A percentile compares a stretch with the other conserved stretches of the same genome.
These are phyloP conservation scores for Pelosia muscerda DNA, from an alignment of 2,888 invertebrate genomes.

Conservation along the genomic window DNA sequence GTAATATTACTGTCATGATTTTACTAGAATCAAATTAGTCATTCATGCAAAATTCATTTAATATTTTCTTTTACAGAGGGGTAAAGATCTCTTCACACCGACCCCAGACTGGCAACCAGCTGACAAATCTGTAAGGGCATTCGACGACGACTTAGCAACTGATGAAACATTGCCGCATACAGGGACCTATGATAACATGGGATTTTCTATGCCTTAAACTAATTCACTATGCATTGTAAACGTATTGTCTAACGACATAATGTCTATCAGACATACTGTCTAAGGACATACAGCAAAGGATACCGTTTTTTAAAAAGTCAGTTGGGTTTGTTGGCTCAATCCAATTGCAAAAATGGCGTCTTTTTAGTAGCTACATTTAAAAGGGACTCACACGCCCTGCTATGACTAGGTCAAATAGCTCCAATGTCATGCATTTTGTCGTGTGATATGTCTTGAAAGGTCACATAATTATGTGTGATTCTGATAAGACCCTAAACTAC, in stretches of 20 bases:
- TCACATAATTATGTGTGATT: background rate
- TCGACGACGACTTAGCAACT: conserved; percentile 52
- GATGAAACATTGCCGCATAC: conserved; percentile 46
- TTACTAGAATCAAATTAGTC: background rate
- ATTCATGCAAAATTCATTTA: background rate
- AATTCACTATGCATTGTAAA: background rate
- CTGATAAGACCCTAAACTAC: conserved; percentile 6
- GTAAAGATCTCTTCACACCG: conserved; percentile 82
- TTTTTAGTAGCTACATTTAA: conserved; percentile 16
- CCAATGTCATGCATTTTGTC: conserved; percentile 1
- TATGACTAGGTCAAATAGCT: background rate
- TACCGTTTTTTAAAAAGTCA: conserved; percentile 13
- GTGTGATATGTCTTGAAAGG: background rate
- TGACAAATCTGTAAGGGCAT: conserved; percentile 42
- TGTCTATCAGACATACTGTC: conserved; percentile 3
- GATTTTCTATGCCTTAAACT: conserved; percentile 59
- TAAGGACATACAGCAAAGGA: conserved; percentile 8
- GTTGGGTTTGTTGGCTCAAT: conserved; percentile 33
- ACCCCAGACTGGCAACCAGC: conserved; percentile 84
- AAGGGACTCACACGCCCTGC: background rate
- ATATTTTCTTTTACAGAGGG: conserved; percentile 69
- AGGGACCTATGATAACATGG: conserved; percentile 66
- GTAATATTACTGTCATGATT: no score
- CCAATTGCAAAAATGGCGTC: conserved; percentile 23
- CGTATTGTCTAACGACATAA: conserved; percentile 9